A percentile compares a stretch with the other conserved stretches of the same genome.
Evolutionary conservation across 2,888 invertebrate genomes (phyloP).

Genomic region (Oscheius sp.): DNA sequence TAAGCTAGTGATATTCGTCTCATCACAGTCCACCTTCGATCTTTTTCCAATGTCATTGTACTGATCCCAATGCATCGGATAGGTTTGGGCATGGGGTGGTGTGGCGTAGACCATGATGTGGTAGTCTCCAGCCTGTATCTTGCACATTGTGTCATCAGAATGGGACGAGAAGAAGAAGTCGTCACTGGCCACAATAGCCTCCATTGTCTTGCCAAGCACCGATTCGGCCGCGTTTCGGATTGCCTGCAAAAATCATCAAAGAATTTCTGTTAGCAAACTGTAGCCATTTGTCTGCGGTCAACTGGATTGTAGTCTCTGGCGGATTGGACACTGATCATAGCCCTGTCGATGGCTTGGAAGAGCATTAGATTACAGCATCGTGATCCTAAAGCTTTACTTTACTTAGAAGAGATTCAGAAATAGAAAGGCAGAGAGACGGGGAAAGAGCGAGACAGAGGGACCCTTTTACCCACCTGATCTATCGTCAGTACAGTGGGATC

Average conservation of each 20-base stretch:
- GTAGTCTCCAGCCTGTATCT: slow-evolving; percentile 7
- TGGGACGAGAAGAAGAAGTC: slow-evolving; percentile 4
- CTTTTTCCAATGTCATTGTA: slow-evolving; percentile 11
- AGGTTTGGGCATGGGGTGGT: not conserved
- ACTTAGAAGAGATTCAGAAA: too few species aligned
- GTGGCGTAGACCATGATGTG: slow-evolving; percentile 20
- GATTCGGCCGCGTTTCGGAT: slow-evolving; percentile 6
- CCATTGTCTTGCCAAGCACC: not conserved
- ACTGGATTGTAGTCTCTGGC: not conserved
- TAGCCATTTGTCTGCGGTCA: slow-evolving; percentile 1
- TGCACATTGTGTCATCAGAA: not conserved
- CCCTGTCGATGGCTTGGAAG: not conserved
- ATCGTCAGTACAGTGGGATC: slow-evolving; percentile 1
- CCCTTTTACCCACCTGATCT: not conserved
- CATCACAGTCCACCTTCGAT: slow-evolving; percentile 11
- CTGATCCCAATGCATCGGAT: slow-evolving; percentile 16
- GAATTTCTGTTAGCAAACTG: not conserved
- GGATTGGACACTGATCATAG: not conserved
- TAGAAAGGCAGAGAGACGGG: too few species aligned
- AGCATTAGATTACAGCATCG: not conserved
- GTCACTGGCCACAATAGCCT: slow-evolving; percentile 1
- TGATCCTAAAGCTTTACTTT: not conserved
- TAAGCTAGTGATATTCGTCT: not conserved
- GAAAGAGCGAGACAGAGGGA: too few species aligned
- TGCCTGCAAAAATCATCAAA: not conserved